Evolutionary conservation across 2,113 vertebrate species (phyloP), one percentile per base, ranked within the genome.

Genomic region (Odobenus rosmarus): DNA sequence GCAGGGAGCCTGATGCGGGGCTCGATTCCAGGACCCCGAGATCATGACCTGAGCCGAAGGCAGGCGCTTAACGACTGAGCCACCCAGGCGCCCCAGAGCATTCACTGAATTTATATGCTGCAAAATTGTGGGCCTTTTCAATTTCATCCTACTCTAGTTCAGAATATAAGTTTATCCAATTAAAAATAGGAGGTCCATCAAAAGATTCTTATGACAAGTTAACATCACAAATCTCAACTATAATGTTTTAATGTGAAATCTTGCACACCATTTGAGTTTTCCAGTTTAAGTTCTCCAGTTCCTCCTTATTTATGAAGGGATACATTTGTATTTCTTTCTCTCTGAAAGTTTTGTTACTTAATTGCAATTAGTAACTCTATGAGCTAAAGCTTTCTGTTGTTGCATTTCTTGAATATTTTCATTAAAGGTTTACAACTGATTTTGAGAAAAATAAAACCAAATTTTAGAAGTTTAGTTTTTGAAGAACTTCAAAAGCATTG

Each of bases 91-190:
- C n/a, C n/a, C n/a, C n/a, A n/a, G 55, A 96, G 31, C 24, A 80
- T 89, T 95, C 28, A 80, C 61, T 87, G 94, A 95, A 93, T 96
- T 97, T 96, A 61, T 81, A 85, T 94, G 57, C 61, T 94, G 71
- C 36, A 96, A 92, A 96, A 81, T 83, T 92, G 31, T 64, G 36
- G 61, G 26, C 5, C 53, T 85, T 96, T 96, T 80, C 49, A 92
- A 80, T 95, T 96, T 96, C 61, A 93, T 80, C 82, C 46, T 36
- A 61, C 15, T 87, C n/a, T 42, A 81, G 23, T 84, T 83, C 16
- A 88, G 77, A 94, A 96, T 84, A 88, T 90, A 95, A 97, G 87
- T 87, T 88, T 88, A 69, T 18, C 61, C 51, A 80, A 95, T 92
- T 95, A 96, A 77, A 96, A 92, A 80, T n/a, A 72, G 49, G 62